A percentile compares a stretch with the other conserved stretches of the same genome.
Conservation (phyloP, 1,140 invertebrate genomes). For the Rhynchophorus ferrugineus region DNA sequence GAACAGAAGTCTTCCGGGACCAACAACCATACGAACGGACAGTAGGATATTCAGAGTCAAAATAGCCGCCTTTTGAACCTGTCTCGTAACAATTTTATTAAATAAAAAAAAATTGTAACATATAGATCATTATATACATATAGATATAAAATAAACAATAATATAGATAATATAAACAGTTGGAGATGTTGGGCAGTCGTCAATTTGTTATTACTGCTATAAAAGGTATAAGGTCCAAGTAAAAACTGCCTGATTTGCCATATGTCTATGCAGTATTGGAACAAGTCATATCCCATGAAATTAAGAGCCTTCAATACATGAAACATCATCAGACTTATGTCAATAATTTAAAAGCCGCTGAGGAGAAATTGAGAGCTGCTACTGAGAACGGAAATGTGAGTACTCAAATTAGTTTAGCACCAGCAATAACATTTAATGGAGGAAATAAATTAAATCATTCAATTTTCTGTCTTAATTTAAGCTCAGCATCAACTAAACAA, state of each 20-base stretch:
- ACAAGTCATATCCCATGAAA: conserved; percentile 91
- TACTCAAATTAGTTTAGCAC: conserved; percentile 61
- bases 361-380: conserved; percentile 88
- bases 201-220: conserved; percentile 12
- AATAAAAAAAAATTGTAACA: too few relatives aligned
- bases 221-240: conserved; percentile 51
- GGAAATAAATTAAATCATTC: conserved; percentile 98
- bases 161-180: too few relatives aligned
- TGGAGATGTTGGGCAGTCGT: conserved; percentile 24
- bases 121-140: too few relatives aligned
- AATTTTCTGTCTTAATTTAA: conserved; percentile 97
- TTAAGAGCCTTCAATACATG: conserved; percentile 94
- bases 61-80: neutral
- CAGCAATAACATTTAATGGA: conserved; percentile 94
- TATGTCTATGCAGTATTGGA: conserved; percentile 96
- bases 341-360: conserved; percentile 90
- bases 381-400: conserved; percentile 53
- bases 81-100: conserved; percentile 9
- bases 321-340: conserved; percentile 98
- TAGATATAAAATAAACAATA: too few relatives aligned
- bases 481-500: conserved; percentile 76
- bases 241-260: conserved; percentile 85
- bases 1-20: too few relatives aligned
- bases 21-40: too few relatives aligned
- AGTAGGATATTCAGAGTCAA: too few relatives aligned